Percentiles rank a stretch among this genome's conserved stretches.
phyloP scores from a whole-genome alignment of 2,888 invertebrate genomes.

The Tiliacea aurago region DNA sequence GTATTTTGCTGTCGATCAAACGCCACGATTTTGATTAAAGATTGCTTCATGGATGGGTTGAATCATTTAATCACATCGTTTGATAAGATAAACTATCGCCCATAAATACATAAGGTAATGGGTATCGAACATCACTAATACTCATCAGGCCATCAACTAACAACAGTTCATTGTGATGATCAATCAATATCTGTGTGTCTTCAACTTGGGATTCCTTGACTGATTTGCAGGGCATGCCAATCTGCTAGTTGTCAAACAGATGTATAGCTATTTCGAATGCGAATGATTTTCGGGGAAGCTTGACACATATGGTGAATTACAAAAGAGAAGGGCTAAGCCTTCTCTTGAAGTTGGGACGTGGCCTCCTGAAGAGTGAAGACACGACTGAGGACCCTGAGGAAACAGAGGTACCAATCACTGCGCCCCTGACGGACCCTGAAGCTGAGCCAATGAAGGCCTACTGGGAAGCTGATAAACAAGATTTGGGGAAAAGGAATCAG shows the following conservation, averaged over 20 bases:
- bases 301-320: conserved; percentile 87
- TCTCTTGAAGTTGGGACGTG: conserved; percentile 82
- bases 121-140: conserved; percentile 78
- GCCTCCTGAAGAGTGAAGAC: conserved; percentile 75
- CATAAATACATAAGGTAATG: conserved; percentile 76
- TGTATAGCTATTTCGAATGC: conserved; percentile 83
- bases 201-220: conserved; percentile 89
- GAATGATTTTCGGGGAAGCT: conserved; percentile 78
- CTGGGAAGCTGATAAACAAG: conserved; percentile 86
- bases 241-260: conserved; percentile 83
- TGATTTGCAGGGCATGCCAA: conserved; percentile 90
- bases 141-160: conserved; percentile 78
- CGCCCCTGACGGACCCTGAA: conserved; percentile 67
- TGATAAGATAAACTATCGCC: conserved; percentile 81
- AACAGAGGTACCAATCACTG: conserved; percentile 59
- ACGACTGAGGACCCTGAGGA: conserved; percentile 74
- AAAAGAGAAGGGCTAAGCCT: conserved; percentile 86
- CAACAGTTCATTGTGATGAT: conserved; percentile 80
- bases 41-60: conserved; percentile 80
- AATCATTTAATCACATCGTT: conserved; percentile 77
- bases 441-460: conserved; percentile 86
- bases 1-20: conserved; percentile 60
- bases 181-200: conserved; percentile 89
- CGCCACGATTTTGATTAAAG: conserved; percentile 74
- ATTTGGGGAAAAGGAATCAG: conserved; percentile 78